A percentile compares a stretch with the other conserved stretches of the same genome.
phyloP scores from a whole-genome alignment of 2,888 invertebrate genomes.

The Amphimallon solstitiale region DNA sequence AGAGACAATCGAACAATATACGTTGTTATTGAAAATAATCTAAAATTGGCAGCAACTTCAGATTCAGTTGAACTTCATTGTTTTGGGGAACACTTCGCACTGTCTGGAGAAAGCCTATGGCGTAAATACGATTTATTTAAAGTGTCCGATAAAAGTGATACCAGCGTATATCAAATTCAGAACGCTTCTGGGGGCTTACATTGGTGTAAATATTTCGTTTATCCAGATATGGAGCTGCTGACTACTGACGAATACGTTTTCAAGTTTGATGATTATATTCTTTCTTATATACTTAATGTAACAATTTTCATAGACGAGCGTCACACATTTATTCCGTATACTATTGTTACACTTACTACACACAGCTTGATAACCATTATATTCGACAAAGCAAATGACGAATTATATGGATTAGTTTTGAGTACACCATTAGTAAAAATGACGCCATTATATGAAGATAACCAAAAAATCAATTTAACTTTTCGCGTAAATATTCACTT shows the following conservation, averaged over 20 bases:
- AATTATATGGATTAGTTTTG: background rate
- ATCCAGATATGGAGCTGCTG: constrained; percentile 16
- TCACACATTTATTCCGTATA: background rate
- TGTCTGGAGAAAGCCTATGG: background rate
- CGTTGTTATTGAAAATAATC: background rate
- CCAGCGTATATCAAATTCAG: background rate
- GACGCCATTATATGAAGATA: background rate
- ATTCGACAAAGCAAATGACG: background rate
- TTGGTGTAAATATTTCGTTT: constrained; percentile 29
- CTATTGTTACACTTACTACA: background rate
- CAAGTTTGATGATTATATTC: background rate
- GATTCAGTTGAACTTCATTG: background rate
- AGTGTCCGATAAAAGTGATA: background rate
- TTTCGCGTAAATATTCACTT: background rate
- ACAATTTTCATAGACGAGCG: background rate
- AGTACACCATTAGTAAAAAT: background rate
- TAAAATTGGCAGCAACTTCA: constrained; percentile 2
- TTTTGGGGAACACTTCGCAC: background rate
- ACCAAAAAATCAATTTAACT: background rate
- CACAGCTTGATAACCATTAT: background rate
- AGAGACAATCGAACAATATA: background rate
- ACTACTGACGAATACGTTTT: background rate
- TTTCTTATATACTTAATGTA: constrained; percentile 1
- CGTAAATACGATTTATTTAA: background rate
- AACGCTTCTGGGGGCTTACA: background rate